Evolutionary conservation across 2,797 vertebrate species (phyloP).

Genomic region (Anguilla marmorata): DNA sequence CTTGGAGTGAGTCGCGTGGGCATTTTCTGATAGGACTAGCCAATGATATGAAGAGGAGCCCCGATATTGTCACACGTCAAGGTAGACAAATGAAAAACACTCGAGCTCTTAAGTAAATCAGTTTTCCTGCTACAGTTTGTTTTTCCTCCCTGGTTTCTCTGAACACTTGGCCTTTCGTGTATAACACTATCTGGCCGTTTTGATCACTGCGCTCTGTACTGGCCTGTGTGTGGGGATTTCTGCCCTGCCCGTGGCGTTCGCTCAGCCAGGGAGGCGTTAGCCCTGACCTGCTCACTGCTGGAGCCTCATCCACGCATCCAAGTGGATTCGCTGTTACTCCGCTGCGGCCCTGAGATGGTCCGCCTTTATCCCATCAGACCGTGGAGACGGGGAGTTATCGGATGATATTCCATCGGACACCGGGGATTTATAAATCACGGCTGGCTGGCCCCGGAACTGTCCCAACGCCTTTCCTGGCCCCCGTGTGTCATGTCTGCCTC

Average conservation of each 20-base stretch:
- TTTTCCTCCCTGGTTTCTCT: neutral
- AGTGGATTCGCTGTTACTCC: neutral
- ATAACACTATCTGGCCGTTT: neutral
- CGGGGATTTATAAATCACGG: slow-evolving; percentile 45
- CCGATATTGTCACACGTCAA: neutral
- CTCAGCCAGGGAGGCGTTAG: neutral
- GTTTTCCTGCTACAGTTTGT: neutral
- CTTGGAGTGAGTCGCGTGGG: neutral
- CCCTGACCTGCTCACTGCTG: neutral
- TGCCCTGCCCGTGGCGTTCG: neutral
- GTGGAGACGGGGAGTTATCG: slow-evolving; percentile 11
- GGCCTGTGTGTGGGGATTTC: neutral
- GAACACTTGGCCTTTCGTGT: neutral
- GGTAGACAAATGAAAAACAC: neutral
- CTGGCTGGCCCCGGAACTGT: slow-evolving; percentile 44
- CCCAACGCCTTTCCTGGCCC: slow-evolving; percentile 19
- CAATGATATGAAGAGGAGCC: neutral
- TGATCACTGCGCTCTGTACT: neutral
- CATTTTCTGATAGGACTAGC: neutral
- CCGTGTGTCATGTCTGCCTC: slow-evolving; percentile 14
- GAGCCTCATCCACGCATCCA: neutral
- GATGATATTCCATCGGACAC: slow-evolving; percentile 38
- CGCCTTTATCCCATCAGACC: slow-evolving; percentile 30
- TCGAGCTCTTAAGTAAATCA: neutral
- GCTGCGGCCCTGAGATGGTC: neutral